Evolutionary conservation across 2,888 invertebrate genomes (phyloP).

Genomic region (Xestobium rufovillosum): DNA sequence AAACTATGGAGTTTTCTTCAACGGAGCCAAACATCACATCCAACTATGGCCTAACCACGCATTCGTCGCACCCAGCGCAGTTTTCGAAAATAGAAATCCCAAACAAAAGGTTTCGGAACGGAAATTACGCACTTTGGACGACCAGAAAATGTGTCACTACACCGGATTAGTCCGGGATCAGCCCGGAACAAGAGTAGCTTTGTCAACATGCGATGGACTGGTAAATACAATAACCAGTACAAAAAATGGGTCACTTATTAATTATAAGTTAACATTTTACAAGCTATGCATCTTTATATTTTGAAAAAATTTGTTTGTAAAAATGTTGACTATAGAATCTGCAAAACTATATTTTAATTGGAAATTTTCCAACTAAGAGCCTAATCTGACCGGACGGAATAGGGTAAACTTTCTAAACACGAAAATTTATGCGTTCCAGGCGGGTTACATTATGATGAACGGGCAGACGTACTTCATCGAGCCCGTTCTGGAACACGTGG

Average conservation of each 20-base stretch:
- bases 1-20: conserved; percentile 35
- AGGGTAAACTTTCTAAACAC: conserved; percentile 6
- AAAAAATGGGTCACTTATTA: no score
- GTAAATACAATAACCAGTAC: conserved; percentile 24
- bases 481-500: conserved; percentile 47
- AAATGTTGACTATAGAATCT: no score
- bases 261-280: no score
- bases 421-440: conserved; percentile 35
- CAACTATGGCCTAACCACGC: conserved; percentile 47
- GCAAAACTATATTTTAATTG: no score
- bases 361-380: no score
- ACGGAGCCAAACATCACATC: conserved; percentile 39
- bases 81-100: conserved; percentile 35
- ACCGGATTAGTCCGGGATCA: conserved; percentile 44
- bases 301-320: no score
- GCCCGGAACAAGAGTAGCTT: conserved; percentile 43
- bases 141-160: conserved; percentile 44
- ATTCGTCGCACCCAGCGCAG: conserved; percentile 43
- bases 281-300: no score
- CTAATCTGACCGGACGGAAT: no score
- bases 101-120: conserved; percentile 29
- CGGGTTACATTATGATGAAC: conserved; percentile 48
- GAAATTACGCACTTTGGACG: conserved; percentile 28
- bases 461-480: conserved; percentile 52
- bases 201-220: conserved; percentile 47